Percentiles rank a stretch among this genome's conserved stretches.
Conservation (phyloP, 1,140 invertebrate species). For the Goniozus legneri region DNA sequence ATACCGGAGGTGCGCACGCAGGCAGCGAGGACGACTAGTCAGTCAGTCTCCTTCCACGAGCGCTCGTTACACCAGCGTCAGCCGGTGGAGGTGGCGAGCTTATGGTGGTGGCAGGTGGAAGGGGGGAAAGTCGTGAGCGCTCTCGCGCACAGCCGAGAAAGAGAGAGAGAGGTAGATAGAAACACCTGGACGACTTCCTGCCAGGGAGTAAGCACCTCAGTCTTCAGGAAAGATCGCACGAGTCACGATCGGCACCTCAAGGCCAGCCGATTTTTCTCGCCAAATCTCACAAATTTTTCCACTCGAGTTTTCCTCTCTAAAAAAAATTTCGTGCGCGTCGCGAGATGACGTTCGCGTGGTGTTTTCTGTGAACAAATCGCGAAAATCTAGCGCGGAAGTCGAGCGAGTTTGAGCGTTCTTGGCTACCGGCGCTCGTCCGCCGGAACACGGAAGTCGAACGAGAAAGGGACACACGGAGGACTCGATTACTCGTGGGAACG, state of each 20-base stretch:
- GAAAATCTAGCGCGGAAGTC: too few species aligned
- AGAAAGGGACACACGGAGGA: too few species aligned
- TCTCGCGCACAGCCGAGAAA: conserved; percentile 11
- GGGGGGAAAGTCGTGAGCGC: too few species aligned
- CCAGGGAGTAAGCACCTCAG: conserved; percentile 35
- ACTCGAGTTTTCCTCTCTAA: neutral
- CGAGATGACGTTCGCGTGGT: conserved; percentile 18
- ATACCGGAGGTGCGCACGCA: conserved; percentile 17
- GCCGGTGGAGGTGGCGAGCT: too few species aligned
- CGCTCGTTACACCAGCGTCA: too few species aligned
- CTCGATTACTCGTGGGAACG: too few species aligned
- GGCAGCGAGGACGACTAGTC: conserved; percentile 18
- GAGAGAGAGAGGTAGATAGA: conserved; percentile 16
- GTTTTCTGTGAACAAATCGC: conserved; percentile 15
- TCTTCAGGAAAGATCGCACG: conserved; percentile 33
- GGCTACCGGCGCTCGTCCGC: too few species aligned
- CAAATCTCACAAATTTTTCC: too few species aligned
- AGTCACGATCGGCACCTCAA: conserved; percentile 14
- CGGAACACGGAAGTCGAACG: too few species aligned
- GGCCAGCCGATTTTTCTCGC: too few species aligned
- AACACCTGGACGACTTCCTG: conserved; percentile 46
- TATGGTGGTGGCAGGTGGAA: conserved; percentile 20
- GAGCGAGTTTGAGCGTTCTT: too few species aligned
- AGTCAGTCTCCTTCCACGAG: conserved; percentile 26
- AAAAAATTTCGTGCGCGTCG: neutral